Conservation (phyloP, 37 sponge, comb jelly and placozoan species). For the Chondrosia reniformis region DNA sequence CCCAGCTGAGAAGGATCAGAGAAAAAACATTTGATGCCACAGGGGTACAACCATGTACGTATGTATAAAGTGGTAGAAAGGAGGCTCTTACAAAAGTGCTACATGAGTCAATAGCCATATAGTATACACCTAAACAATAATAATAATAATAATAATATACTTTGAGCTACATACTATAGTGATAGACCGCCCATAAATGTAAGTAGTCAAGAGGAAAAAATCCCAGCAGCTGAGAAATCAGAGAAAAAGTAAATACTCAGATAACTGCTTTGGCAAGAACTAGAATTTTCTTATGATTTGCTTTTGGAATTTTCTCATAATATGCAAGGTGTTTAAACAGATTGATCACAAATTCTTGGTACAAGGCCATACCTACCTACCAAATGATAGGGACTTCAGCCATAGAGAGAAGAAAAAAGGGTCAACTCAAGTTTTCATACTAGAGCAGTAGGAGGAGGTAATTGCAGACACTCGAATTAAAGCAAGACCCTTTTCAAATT, state of each 20-base stretch:
- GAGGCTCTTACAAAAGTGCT: too few relatives aligned
- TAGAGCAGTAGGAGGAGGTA: too few relatives aligned
- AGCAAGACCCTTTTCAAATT: not conserved
- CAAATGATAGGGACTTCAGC: conserved; percentile 29
- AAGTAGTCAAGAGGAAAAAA: too few relatives aligned
- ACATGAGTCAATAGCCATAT: too few relatives aligned
- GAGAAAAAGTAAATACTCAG: too few relatives aligned
- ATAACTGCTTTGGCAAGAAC: conserved; percentile 37
- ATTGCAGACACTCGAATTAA: not conserved
- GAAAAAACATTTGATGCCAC: not conserved
- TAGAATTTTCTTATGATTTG: conserved; percentile 18
- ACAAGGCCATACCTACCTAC: conserved; percentile 34
- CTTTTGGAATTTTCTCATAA: conserved; percentile 23
- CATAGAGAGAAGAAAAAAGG: too few relatives aligned
- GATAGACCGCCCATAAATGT: too few relatives aligned
- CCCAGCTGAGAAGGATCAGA: conserved; percentile 68
- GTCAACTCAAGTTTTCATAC: too few relatives aligned
- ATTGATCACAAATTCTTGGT: conserved; percentile 52
- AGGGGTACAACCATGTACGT: not conserved
- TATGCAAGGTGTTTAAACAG: conserved; percentile 3
- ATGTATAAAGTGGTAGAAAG: not conserved
- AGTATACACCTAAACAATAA: too few relatives aligned
- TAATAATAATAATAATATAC: too few relatives aligned
- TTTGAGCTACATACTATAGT: too few relatives aligned
- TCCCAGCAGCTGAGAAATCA: too few relatives aligned